phyloP scores from a whole-genome alignment of 2,113 vertebrate species.

The Antechinus flavipes region DNA sequence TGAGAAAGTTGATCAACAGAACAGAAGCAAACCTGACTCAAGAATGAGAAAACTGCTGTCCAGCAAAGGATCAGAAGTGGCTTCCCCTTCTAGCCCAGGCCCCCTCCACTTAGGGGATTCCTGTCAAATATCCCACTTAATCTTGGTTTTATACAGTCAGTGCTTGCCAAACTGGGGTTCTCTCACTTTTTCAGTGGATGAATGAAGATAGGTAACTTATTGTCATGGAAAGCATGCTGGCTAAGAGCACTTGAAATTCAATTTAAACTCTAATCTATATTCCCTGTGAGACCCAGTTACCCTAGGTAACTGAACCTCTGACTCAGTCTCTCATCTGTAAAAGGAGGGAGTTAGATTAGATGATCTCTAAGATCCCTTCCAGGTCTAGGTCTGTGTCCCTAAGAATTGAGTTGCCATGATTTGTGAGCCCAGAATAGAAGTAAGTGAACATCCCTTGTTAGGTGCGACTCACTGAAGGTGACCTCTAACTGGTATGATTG shows the following conservation, averaged over 20 bases:
- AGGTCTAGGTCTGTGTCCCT: neutral
- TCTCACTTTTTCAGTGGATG: neutral
- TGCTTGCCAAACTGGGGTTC: neutral
- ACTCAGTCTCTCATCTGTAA: neutral
- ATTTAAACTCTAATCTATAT: neutral
- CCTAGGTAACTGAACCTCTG: neutral
- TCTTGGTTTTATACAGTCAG: neutral
- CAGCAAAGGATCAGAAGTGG: neutral
- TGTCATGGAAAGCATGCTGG: neutral
- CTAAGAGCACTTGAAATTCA: neutral
- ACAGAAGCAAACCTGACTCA: neutral
- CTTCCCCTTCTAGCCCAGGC: neutral
- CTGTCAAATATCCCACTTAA: neutral
- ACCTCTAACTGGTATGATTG: neutral
- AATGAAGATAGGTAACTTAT: neutral
- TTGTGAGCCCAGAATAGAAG: neutral
- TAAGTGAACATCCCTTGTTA: neutral
- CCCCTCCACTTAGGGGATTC: no score
- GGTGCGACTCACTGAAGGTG: neutral
- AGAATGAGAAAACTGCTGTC: neutral
- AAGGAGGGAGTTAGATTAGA: neutral
- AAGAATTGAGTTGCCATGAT: neutral
- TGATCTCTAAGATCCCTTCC: neutral
- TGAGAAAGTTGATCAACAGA: neutral
- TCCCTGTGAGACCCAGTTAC: neutral